phyloP scores from a whole-genome alignment of 2,888 invertebrate species.

The Biston betularia region DNA sequence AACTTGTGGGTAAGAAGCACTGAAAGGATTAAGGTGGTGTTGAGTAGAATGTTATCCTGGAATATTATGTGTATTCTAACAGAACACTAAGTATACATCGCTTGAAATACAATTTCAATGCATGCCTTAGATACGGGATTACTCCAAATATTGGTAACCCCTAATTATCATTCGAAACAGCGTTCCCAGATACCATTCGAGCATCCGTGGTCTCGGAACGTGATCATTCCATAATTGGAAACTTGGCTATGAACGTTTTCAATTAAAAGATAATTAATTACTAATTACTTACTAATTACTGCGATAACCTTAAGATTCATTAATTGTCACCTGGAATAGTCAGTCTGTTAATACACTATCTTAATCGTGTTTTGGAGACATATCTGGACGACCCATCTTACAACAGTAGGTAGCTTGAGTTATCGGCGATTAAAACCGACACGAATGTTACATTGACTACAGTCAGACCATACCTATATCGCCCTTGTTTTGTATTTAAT shows the following conservation, averaged over 20 bases:
- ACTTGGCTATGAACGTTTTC: constrained; percentile 28
- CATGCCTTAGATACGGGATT: constrained; percentile 18
- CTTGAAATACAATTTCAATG: constrained; percentile 5
- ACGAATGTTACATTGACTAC: neutral
- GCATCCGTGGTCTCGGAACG: constrained; percentile 14
- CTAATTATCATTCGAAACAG: constrained; percentile 33
- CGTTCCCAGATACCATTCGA: constrained; percentile 13
- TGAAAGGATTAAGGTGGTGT: too few relatives aligned
- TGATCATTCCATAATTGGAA: constrained; percentile 27
- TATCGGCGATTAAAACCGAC: neutral
- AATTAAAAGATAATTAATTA: constrained; percentile 28
- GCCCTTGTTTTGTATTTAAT: too few relatives aligned
- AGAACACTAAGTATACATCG: too few relatives aligned
- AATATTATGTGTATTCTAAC: too few relatives aligned
- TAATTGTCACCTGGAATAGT: constrained; percentile 27
- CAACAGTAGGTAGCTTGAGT: neutral
- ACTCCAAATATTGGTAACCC: constrained; percentile 35
- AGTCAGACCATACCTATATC: too few relatives aligned
- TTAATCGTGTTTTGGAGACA: constrained; percentile 13
- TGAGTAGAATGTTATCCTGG: too few relatives aligned
- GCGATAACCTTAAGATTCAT: constrained; percentile 14
- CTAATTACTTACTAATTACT: constrained; percentile 29
- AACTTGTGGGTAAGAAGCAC: too few relatives aligned
- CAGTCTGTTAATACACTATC: constrained; percentile 13
- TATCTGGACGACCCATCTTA: constrained; percentile 21